phyloP scores from a whole-genome alignment of 2,797 vertebrate genomes.

The Yasuhikotakia modesta region DNA sequence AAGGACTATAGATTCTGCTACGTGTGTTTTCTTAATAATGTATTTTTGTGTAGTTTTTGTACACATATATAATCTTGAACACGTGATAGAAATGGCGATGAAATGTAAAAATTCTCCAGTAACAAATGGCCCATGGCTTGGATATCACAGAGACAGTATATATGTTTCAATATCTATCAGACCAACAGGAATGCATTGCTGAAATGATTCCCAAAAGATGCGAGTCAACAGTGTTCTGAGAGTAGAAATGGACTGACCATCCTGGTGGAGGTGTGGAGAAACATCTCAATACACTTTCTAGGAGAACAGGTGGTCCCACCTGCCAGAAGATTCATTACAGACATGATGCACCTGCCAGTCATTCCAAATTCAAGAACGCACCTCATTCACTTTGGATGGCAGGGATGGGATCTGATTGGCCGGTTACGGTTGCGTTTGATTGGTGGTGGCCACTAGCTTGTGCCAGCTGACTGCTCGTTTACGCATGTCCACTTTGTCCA shows the following conservation, averaged over 20 bases:
- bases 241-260: background rate
- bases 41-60: constrained; percentile 47
- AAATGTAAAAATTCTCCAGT: constrained; percentile 59
- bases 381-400: background rate
- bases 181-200: background rate
- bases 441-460: constrained; percentile 92
- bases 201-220: background rate
- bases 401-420: background rate
- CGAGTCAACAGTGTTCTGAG: background rate
- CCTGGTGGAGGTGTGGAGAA: background rate
- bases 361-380: background rate
- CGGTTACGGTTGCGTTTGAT: constrained; percentile 85
- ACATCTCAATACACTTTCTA: background rate
- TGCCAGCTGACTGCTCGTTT: constrained; percentile 99
- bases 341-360: background rate
- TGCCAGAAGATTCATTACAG: background rate
- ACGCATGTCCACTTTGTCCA: constrained; percentile 97
- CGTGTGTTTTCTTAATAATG: constrained; percentile 55
- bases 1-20: constrained; percentile 66
- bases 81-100: constrained; percentile 64
- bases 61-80: constrained; percentile 64
- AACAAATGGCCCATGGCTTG: constrained; percentile 42
- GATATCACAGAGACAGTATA: background rate
- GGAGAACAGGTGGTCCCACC: background rate
- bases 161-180: background rate